A percentile compares a stretch with the other conserved stretches of the same genome.
These are phyloP conservation scores for Phymastichus coffea DNA, from an alignment of 1,140 invertebrate genomes.

Conservation along the genomic window DNA sequence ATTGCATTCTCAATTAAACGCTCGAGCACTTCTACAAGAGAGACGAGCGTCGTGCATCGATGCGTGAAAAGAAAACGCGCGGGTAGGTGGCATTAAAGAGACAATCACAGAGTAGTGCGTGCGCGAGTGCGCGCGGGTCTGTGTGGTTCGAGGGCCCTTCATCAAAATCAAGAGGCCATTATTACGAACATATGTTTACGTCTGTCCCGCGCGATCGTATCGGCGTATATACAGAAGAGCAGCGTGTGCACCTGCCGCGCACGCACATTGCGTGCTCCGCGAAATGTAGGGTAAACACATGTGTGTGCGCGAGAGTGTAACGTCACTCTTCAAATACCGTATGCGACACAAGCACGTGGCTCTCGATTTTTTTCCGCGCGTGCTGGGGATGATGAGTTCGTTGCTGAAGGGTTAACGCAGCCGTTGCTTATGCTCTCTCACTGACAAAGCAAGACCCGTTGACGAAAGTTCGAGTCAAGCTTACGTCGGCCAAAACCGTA, in stretches of 20 bases:
- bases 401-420: too few relatives aligned
- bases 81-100: constrained; percentile 26
- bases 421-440: too few relatives aligned
- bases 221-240: neutral
- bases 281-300: constrained; percentile 35
- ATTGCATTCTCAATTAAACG: too few relatives aligned
- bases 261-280: constrained; percentile 21
- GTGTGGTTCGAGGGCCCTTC: constrained; percentile 44
- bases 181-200: constrained; percentile 55
- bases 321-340: constrained; percentile 35
- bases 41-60: too few relatives aligned
- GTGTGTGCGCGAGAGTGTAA: constrained; percentile 13
- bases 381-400: neutral
- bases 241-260: constrained; percentile 13
- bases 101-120: constrained; percentile 47
- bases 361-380: neutral
- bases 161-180: constrained; percentile 56
- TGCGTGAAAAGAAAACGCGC: too few relatives aligned
- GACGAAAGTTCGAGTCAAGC: too few relatives aligned
- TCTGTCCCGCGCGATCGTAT: constrained; percentile 14
- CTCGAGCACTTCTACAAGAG: too few relatives aligned
- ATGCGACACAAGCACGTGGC: too few relatives aligned
- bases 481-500: too few relatives aligned
- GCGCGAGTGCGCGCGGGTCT: too few relatives aligned
- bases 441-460: too few relatives aligned